Base-by-base conservation (phyloP, 2,888 invertebrate genomes). In the Cephonodes hylas region DNA sequence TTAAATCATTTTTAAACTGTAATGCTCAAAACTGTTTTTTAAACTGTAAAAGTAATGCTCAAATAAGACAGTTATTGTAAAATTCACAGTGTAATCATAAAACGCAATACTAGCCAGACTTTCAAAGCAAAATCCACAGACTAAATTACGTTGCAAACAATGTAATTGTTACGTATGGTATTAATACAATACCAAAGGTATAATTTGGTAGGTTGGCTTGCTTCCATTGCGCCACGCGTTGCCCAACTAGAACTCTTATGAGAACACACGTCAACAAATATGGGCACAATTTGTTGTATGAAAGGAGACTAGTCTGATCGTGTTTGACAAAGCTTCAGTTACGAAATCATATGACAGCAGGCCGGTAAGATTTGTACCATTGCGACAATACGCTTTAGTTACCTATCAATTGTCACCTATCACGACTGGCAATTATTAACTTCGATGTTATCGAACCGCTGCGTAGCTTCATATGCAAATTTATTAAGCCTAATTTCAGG, bases 251-350 rank as follows among this genome's bases (percentile, higher is more conserved):
- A 63, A 64, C 64, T 60, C 69, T 65, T 71, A 70, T 70, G 64
- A 60, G 57, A 61, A 53, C 48, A 53, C 48, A 53, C 60, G 38
- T 53, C 66, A 67, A 79, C 81, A 74, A 79, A 86, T 85, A 86
- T 81, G 84, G 87, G 65, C 76, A 77, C 77, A 75, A 80, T 84
- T 80, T 84, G 79, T 84, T 78, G 79, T 70, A 76, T 75, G 77
- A 57, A 71, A 64, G 70, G 70, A 68, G 69, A 77, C 75, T 66
- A 69, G 77, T 79, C 78, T 76, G 76, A 79, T 80, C 74, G 72
- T 72, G 70, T 76, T 74, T 81, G 79, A 77, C 79, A 79, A 66
- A 67, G 70, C 72, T 76, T 77, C 72, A 71, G 71, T 86, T 82
- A 70, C 78, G 80, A 82, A 81, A 86, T 22, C 18, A 42, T 61